These are phyloP conservation scores for Thamnophis elegans DNA, from an alignment of 2,797 vertebrate species.

Conservation along the genomic window DNA sequence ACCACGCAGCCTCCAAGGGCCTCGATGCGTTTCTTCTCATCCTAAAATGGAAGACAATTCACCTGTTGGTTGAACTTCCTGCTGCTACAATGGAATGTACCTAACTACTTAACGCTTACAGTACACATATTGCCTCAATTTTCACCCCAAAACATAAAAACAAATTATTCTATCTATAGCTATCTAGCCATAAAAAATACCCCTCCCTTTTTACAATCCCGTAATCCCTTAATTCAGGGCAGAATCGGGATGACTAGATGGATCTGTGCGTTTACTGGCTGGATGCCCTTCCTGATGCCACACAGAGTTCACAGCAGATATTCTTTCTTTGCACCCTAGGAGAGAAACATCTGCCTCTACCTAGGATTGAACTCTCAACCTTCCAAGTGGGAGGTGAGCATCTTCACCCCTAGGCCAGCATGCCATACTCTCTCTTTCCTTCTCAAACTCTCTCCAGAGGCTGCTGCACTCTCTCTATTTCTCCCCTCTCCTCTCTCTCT, in stretches of 20 bases:
- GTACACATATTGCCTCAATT: too few species aligned
- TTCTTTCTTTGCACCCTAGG: neutral
- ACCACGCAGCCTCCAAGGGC: conserved; percentile 97
- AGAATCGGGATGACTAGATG: neutral
- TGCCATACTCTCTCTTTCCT: too few species aligned
- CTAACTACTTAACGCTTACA: rapidly evolving
- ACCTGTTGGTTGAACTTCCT: neutral
- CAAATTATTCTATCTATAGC: neutral
- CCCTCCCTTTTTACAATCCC: neutral
- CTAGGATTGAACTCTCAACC: neutral
- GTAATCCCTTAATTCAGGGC: neutral
- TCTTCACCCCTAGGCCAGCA: neutral
- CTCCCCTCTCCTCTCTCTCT: too few species aligned
- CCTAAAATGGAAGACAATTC: conserved; percentile 74
- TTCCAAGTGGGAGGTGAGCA: neutral
- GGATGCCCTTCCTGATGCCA: neutral
- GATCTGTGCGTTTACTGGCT: neutral
- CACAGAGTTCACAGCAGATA: neutral
- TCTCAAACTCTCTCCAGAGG: too few species aligned
- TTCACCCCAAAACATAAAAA: neutral
- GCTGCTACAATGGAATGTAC: neutral
- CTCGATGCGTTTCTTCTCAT: conserved; percentile 97
- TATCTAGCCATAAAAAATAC: neutral
- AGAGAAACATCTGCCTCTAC: neutral
- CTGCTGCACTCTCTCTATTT: too few species aligned